Evolutionary conservation across 2,888 invertebrate genomes (phyloP).

Genomic region (Helicoverpa assulta): DNA sequence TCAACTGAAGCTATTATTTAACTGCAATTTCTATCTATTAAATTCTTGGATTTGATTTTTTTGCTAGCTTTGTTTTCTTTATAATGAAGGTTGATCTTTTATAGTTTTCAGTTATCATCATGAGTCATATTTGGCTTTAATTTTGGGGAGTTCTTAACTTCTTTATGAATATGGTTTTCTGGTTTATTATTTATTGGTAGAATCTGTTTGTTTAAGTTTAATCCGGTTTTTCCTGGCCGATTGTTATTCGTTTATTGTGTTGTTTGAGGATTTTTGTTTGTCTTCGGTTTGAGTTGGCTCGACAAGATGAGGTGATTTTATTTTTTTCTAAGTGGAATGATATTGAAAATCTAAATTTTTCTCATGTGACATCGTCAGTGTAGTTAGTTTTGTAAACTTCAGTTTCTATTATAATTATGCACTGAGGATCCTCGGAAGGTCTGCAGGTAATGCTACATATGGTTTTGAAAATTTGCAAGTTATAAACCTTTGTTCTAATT

Average conservation of each 20-base stretch:
- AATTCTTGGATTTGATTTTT: background rate
- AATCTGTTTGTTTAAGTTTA: constrained; percentile 18
- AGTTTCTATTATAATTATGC: background rate
- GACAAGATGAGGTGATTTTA: background rate
- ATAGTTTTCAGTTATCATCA: background rate
- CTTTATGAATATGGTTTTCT: constrained; percentile 3
- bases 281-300: background rate
- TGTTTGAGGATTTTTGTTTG: background rate
- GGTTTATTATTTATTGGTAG: constrained; percentile 9
- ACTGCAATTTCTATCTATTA: constrained; percentile 27
- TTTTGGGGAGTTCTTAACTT: constrained; percentile 7
- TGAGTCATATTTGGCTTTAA: background rate
- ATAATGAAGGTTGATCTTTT: background rate
- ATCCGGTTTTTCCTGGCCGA: background rate
- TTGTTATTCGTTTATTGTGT: constrained; percentile 7
- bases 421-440: too few species aligned
- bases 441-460: too few species aligned
- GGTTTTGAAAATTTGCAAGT: too few species aligned
- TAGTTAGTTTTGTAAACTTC: background rate
- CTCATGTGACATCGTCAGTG: background rate
- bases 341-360: constrained; percentile 1
- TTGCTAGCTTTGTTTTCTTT: background rate
- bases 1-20: constrained; percentile 29
- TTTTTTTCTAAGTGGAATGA: background rate
- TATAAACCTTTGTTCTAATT: background rate